These are phyloP conservation scores for Orthonyx spaldingii DNA, from an alignment of 2,113 vertebrate species.

Conservation along the genomic window DNA sequence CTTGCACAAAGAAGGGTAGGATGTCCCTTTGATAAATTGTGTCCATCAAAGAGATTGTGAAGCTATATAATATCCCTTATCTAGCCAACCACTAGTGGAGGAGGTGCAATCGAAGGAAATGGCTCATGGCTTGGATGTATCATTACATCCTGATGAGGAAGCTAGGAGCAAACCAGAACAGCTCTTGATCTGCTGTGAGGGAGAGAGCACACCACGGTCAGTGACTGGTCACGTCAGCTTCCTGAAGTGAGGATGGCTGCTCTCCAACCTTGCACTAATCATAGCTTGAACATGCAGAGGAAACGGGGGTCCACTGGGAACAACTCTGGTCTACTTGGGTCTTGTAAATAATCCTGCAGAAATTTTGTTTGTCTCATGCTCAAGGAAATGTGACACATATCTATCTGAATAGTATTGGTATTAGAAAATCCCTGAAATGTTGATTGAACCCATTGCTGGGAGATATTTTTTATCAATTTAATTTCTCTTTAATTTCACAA, in stretches of 20 bases:
- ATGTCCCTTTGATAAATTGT: conserved; percentile 2
- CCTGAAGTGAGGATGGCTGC: neutral
- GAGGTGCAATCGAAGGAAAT: neutral
- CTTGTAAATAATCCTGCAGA: neutral
- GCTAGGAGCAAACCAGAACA: neutral
- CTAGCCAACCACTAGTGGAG: neutral
- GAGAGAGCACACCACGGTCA: neutral
- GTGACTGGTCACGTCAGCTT: neutral
- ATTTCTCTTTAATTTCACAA: neutral
- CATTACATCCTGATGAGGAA: conserved; percentile 34
- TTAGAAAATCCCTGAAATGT: neutral
- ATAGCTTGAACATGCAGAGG: neutral
- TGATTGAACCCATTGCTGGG: neutral
- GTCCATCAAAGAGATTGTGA: neutral
- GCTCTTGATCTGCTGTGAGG: neutral
- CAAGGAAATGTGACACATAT: neutral
- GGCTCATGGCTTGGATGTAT: neutral
- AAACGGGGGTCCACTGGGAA: neutral
- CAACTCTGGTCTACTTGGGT: neutral
- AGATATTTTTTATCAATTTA: neutral
- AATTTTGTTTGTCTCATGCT: neutral
- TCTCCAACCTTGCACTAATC: neutral
- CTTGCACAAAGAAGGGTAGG: neutral
- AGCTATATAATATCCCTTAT: conserved; percentile 12
- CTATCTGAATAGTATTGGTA: neutral